Base-by-base conservation (phyloP, 2,888 invertebrate species). In the Stratiomys singularior region DNA sequence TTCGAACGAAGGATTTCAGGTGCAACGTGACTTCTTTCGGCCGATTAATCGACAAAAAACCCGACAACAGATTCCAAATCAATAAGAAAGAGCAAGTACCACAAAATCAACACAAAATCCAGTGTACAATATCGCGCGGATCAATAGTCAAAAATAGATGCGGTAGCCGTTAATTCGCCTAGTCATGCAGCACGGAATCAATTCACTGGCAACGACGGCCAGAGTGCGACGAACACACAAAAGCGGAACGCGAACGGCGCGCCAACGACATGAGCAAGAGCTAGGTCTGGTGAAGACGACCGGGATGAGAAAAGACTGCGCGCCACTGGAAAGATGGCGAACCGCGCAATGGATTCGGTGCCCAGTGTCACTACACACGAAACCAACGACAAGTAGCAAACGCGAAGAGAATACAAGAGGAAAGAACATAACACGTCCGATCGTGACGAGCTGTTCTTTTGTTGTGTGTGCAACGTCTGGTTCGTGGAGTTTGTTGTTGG, bases 401-500 rank as follows among this genome's bases (percentile, higher is more conserved):
- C 23, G 47, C 18, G 18, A 23, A 46, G 21, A 25, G 25, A 63
- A 13, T 69, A 47, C 13, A 47, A 46, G 25, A 25, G 46, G 47
- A 15, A 1, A 69, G 69, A 69, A 69, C 69, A 69, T 44, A 76
- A 58, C 56, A 78, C 82, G 85, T 85, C 86, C 86, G 87, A 84
- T 84, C 86, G 82, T 85, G 83, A 84, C 85, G 84, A 87, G 85
- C 84, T 84, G 84, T 84, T 85, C 85, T 86, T 85, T 86, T 87
- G 86, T 86, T 87, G 83, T 87, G 87, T 83, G 56, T 47, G 27
- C 47, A 9, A 15, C 4, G 47, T 23, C 13, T 25, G 69, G 15
- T 69, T 23, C 21, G 30, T 13, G 13, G 15, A 18, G 52, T 67
- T 76, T 77, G 81, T 78, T 82, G 81, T 81, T 81, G 81, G 80